Evolutionary conservation across 2,797 vertebrate species (phyloP).

Genomic region (Mormyrops attenuatus): DNA sequence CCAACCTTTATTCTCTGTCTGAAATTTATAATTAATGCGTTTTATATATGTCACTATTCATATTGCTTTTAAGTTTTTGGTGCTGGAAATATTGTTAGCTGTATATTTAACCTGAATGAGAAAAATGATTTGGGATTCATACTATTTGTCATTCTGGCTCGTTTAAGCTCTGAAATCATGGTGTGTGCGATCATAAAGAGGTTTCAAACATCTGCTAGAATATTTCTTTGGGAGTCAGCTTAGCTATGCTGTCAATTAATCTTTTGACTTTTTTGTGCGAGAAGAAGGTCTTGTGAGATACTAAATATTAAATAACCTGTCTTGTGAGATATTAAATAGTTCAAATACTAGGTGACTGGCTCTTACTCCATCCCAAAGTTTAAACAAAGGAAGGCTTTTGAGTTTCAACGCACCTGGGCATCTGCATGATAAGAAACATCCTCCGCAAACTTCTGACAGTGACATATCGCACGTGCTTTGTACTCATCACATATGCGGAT

Average conservation of each 20-base stretch:
- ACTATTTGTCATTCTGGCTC: not conserved
- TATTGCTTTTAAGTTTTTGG: not conserved
- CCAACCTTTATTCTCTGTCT: not conserved
- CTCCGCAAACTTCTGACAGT: not conserved
- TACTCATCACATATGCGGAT: not conserved
- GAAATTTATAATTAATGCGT: not conserved
- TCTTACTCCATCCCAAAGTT: not conserved
- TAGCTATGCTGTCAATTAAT: not conserved
- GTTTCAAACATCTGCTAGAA: not conserved
- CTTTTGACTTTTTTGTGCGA: not conserved
- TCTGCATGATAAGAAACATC: not conserved
- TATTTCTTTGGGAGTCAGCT: not conserved
- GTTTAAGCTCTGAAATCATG: not conserved
- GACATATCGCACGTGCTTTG: not conserved
- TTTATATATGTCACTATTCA: not conserved
- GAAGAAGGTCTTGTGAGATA: not conserved
- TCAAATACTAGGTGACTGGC: not conserved
- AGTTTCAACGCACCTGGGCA: not conserved
- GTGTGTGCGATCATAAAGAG: not conserved
- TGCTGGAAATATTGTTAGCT: not conserved
- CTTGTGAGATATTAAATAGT: conserved; percentile 14
- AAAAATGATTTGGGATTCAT: not conserved
- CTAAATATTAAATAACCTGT: conserved; percentile 17
- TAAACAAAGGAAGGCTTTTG: conserved; percentile 20
- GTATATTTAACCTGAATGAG: not conserved